Base-by-base conservation (phyloP, 2,888 invertebrate species). In the Patella pellucida region DNA sequence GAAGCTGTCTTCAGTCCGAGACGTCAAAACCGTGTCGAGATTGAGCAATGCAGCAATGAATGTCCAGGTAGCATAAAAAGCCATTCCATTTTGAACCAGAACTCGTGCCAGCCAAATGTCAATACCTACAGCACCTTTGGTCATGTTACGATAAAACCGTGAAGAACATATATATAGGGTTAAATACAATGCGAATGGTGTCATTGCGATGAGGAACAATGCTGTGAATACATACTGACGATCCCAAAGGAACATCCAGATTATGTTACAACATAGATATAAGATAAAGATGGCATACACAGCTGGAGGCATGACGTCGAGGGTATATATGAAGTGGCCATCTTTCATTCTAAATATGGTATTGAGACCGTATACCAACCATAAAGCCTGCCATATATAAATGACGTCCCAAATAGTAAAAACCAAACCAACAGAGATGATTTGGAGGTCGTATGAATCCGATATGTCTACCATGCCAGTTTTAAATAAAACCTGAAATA, bases 1-100 rank as follows among this genome's bases (percentile, higher is more conserved):
- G 81, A 69, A 23, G 79, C 79, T 27, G 79, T 76, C 0, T 73
- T 71, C 3, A 79, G 77, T 52, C 74, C 75, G 16, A 77, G 76
- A 68, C 82, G 83, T 84, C 72, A 88, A 73, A 7, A 86, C 87
- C 27, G 88, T 81, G 11, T 83, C 83, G 51, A 88, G 74, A 77
- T 88, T 89, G 5, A 88, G 78, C 41, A 88, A 78, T 7, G 88
- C 82, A 12, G 88, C 89, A 11, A 89, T 81, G 9, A 86, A 85
- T 9, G 84, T 83, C 88, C 88, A 89, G 0, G 86, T 83, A 1
- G 87, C 87, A 76, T 87, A 89, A 73, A 88, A 85, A 7, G 85
- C 86, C n/a, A 89, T 74, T 3, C 88, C 88, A 79, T 89, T 89
- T 72, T 88, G 87, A 9, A 88, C 82, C n/a, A 89, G 75, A 19